Base-by-base conservation (phyloP, 2,888 invertebrate species). In the Orgyia antiqua region DNA sequence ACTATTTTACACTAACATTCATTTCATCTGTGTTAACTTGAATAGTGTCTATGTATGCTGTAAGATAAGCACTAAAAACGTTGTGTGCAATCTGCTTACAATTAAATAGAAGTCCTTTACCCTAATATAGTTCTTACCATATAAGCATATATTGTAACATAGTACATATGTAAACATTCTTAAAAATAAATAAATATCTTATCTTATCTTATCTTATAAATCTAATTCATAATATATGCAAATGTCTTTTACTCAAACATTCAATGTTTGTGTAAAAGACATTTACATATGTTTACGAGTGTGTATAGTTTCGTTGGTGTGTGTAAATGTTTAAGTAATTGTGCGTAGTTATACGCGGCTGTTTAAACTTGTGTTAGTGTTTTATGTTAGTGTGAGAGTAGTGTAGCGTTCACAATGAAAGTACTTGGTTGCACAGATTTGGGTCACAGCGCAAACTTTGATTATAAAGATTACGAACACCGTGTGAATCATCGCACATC, bases 381-480 rank as follows among this genome's bases (percentile, higher is more conserved):
- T 33, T 33, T 33, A 38, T 51, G 43, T 42, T 34, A 52, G 63
- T 74, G 69, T 64, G 65, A 53, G 71, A 52, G 65, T 68, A 66
- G 65, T 74, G 69, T 65, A 73, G 72, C 74, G 74, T 78, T 77
- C 76, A 83, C 84, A 86, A 84, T 83, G 83, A 84, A 83, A 83
- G 84, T 82, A 83, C 78, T 72, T 68, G 69, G 77, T 82, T 82
- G 80, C 79, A 68, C 59, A 76, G 79, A 86, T 83, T 84, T 84
- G 70, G 84, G 84, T 86, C 84, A 84, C 67, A 80, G 78, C 68
- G 56, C 72, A 70, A 79, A 80, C 77, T 83, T 79, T 83, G 83
- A 84, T 86, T 82, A 79, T 73, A 76, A 78, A 82, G 82, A 86
- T 84, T 83, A 80, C 70, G 65, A 72, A 57, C 55, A 56, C 60